A percentile compares a stretch with the other conserved stretches of the same genome.
Evolutionary conservation across 1,140 invertebrate species (phyloP).

Genomic region (Oryzaephilus surinamensis): DNA sequence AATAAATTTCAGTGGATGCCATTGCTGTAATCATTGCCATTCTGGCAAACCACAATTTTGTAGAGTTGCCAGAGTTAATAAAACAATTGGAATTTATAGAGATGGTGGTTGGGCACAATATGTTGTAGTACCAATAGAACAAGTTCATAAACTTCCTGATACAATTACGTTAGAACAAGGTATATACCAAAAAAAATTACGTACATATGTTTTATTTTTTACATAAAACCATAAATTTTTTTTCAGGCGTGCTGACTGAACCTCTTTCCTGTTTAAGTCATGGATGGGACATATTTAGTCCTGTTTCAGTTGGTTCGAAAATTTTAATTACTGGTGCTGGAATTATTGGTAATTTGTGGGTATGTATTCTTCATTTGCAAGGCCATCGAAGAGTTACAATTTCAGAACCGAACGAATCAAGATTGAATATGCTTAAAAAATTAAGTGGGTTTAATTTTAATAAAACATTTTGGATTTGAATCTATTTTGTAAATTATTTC

Average conservation of each 20-base stretch:
- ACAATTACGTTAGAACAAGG: slow-evolving; percentile 45
- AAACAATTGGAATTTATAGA: slow-evolving; percentile 51
- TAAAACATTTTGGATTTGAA: slow-evolving; percentile 32
- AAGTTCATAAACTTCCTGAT: slow-evolving; percentile 45
- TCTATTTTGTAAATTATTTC: slow-evolving; percentile 1
- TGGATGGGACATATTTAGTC: slow-evolving; percentile 49
- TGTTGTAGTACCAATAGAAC: slow-evolving; percentile 44
- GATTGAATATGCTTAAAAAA: slow-evolving; percentile 42
- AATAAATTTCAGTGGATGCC: slow-evolving; percentile 40
- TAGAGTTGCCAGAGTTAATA: slow-evolving; percentile 44
- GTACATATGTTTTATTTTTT: neutral
- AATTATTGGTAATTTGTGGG: slow-evolving; percentile 61
- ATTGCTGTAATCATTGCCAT: slow-evolving; percentile 48
- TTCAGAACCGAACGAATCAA: slow-evolving; percentile 47
- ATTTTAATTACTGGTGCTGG: slow-evolving; percentile 58
- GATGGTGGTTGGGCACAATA: slow-evolving; percentile 60
- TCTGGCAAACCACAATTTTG: slow-evolving; percentile 52
- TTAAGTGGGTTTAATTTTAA: slow-evolving; percentile 46
- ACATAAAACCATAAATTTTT: no score
- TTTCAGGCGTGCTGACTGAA: slow-evolving; percentile 47
- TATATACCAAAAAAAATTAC: slow-evolving; percentile 19
- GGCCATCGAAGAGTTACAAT: slow-evolving; percentile 56
- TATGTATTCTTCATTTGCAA: slow-evolving; percentile 48
- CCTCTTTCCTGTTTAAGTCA: slow-evolving; percentile 58
- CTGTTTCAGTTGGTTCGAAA: slow-evolving; percentile 45